Conservation (phyloP, 2,113 vertebrate genomes). For the Diadophis punctatus region DNA sequence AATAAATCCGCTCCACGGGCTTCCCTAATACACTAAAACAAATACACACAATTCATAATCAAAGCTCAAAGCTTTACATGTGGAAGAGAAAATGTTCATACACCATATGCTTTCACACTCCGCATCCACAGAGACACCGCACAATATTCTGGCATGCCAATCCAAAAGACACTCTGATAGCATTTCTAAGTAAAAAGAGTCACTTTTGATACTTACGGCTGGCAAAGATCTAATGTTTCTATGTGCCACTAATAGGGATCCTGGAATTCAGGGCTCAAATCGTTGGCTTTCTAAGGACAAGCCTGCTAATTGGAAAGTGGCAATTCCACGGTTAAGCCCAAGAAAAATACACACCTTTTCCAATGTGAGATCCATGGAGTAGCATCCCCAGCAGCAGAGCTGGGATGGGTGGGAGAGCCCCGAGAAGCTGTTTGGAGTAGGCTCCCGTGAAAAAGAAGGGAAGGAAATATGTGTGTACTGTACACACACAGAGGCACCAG, state of each 20-base stretch:
- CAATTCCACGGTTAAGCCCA: constrained; percentile 21
- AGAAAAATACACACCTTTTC: constrained; percentile 24
- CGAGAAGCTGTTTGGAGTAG: neutral
- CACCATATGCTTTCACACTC: constrained; percentile 13
- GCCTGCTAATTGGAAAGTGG: constrained; percentile 32
- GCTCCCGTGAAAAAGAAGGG: neutral
- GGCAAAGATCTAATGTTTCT: neutral
- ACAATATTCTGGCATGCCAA: neutral
- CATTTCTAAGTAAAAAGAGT: neutral
- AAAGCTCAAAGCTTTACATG: neutral
- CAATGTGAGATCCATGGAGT: neutral
- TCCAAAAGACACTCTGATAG: neutral
- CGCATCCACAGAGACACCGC: neutral
- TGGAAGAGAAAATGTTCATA: neutral
- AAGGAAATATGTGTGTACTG: neutral
- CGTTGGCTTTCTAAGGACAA: neutral
- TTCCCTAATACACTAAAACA: neutral
- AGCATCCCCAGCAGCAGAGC: constrained; percentile 4
- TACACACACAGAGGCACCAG: neutral
- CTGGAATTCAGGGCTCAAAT: neutral
- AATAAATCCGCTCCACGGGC: neutral
- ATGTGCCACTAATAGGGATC: constrained; percentile 6
- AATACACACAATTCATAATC: neutral
- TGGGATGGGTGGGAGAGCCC: fast-evolving
- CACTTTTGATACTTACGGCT: constrained; percentile 2